Evolutionary conservation across 2,888 invertebrate species (phyloP), one percentile per base, ranked within the genome.

Genomic region (Ophioninae sp.): DNA sequence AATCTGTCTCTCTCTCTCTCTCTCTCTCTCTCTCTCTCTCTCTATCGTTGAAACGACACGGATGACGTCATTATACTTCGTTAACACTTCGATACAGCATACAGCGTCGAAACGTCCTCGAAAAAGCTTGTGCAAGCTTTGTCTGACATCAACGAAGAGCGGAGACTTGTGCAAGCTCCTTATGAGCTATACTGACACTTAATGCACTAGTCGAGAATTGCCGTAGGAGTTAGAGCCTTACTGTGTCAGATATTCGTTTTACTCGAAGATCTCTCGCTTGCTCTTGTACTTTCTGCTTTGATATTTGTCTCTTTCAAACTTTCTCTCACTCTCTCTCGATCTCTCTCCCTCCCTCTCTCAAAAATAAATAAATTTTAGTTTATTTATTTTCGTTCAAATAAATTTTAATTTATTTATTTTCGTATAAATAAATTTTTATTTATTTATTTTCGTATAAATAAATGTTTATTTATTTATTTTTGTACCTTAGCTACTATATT

Each of bases 51-150:
- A 83, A 85, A 81, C 56, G 58, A 72, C 67, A 71, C 5, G 68
- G 65, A 72, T 88, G 87, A 88, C 87, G 88, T 89, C 88, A 88
- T 73, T 80, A 77, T 83, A 79, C 85, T 86, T 81, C 85, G 87
- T 87, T 87, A 65, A 79, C 17, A 65, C 64, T 83, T 59, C 61
- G 37, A 59, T 67, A 72, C 72, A 56, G 41, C 56, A 51, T 39
- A 23, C 73, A 58, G 30, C 30, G 30, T 30, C 30, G 65, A 58
- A 68, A 79, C 76, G 79, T 79, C 81, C 84, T 81, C 85, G 85
- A 79, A 51, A 79, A 10, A 67, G 79, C 83, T 86, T 83, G 83
- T 80, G 83, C 85, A 86, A 86, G 37, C 20, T 30, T 30, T 64
- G 64, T 13, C 23, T 30, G 63, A 71, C 41, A 68, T 82, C 78